phyloP scores from a whole-genome alignment of 2,113 vertebrate genomes.

The Neomonachus schauinslandi region DNA sequence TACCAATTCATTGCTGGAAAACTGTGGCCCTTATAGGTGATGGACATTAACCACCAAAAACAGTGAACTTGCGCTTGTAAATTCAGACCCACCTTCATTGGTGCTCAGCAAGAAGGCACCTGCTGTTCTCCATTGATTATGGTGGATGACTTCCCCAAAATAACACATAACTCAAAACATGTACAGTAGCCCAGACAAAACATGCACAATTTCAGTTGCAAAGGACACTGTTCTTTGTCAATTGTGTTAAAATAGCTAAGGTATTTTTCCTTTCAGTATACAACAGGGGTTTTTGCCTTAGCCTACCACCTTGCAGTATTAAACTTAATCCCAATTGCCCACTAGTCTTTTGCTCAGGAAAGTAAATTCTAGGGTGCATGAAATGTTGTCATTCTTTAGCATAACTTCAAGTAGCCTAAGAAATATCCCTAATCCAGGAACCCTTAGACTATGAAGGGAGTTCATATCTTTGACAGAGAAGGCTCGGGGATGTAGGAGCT shows the following conservation, averaged over 20 bases:
- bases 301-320: not conserved
- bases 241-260: not conserved
- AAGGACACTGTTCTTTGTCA: not conserved
- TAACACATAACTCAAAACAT: not conserved
- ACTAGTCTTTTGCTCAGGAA: not conserved
- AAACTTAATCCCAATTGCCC: not conserved
- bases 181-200: not conserved
- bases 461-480: not conserved
- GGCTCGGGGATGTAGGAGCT: not conserved
- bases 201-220: not conserved
- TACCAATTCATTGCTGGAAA: not conserved
- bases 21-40: not conserved
- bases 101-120: not conserved
- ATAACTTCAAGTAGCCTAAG: not conserved
- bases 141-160: not conserved
- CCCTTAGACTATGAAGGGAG: not conserved
- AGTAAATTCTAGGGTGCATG: not conserved
- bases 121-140: not conserved
- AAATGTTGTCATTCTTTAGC: not conserved
- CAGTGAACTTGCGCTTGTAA: not conserved
- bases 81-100: not conserved
- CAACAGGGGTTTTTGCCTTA: not conserved
- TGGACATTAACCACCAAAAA: not conserved
- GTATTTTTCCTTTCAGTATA: not conserved
- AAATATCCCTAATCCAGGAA: not conserved